A percentile compares a stretch with the other conserved stretches of the same genome.
These are phyloP conservation scores for Diglossa cyanea DNA, from an alignment of 2,797 vertebrate genomes.

Conservation along the genomic window DNA sequence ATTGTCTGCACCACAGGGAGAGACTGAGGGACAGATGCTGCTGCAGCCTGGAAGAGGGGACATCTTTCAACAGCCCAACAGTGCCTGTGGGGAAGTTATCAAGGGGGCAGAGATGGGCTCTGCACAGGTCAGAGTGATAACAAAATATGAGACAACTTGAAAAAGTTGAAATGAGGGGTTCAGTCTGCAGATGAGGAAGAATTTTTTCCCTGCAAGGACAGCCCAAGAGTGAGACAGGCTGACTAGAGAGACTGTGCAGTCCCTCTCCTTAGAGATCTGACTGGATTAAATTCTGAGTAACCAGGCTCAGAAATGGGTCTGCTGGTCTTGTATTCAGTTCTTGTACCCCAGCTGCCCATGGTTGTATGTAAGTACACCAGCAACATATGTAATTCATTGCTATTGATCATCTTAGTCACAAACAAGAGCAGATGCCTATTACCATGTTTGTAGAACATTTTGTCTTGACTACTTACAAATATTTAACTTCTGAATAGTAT, in stretches of 20 bases:
- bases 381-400: neutral
- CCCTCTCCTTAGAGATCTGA: neutral
- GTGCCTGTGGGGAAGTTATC: neutral
- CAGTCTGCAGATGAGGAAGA: neutral
- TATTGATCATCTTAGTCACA: neutral
- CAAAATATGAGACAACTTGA: neutral
- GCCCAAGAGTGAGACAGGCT: neutral
- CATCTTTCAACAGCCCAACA: neutral
- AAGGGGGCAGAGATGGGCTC: neutral
- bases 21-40: neutral
- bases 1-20: neutral
- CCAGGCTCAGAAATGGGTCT: neutral
- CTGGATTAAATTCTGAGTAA: neutral
- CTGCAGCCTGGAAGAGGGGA: neutral
- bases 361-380: neutral
- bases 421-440: neutral
- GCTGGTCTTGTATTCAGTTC: neutral
- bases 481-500: neutral
- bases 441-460: neutral
- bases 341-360: rapidly evolving
- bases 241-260: neutral
- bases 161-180: neutral
- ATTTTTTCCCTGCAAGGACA: neutral
- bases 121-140: rapidly evolving
- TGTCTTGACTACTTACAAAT: neutral